Evolutionary conservation across 2,113 vertebrate species (phyloP).

Genomic region (Saguinus midas): DNA sequence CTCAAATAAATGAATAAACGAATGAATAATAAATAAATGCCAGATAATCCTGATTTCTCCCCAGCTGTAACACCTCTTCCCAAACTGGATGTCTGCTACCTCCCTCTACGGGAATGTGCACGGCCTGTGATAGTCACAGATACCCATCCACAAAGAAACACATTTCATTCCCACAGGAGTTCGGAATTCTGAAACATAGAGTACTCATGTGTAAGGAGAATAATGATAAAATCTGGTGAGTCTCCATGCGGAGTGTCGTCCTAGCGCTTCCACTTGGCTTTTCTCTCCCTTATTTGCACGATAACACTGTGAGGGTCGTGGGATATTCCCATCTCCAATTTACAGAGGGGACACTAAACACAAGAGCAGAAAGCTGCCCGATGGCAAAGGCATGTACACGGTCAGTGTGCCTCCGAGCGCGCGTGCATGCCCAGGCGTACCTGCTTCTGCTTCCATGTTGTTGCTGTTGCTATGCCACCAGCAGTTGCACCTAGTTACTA

Average conservation of each 20-base stretch:
- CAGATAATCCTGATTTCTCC: background rate
- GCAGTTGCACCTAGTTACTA: background rate
- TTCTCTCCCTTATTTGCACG: background rate
- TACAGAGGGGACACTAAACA: background rate
- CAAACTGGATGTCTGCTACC: background rate
- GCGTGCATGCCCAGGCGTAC: rapidly evolving
- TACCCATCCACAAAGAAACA: background rate
- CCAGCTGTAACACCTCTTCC: too few relatives aligned
- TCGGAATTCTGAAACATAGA: background rate
- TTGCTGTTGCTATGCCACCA: too few relatives aligned
- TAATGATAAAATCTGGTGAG: background rate
- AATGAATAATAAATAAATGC: background rate
- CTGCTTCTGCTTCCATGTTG: background rate
- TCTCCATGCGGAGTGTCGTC: rapidly evolving
- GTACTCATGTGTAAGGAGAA: rapidly evolving
- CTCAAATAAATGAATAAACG: background rate
- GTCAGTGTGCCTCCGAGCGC: rapidly evolving
- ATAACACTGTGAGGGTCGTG: background rate
- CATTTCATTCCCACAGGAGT: background rate
- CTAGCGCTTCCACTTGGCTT: background rate
- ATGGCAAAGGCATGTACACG: background rate
- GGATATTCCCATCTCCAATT: background rate
- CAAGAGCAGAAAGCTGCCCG: rapidly evolving
- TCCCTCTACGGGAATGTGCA: background rate
- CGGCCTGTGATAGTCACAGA: background rate